Base-by-base conservation (phyloP, 2,888 invertebrate species). In the Orgyia antiqua region DNA sequence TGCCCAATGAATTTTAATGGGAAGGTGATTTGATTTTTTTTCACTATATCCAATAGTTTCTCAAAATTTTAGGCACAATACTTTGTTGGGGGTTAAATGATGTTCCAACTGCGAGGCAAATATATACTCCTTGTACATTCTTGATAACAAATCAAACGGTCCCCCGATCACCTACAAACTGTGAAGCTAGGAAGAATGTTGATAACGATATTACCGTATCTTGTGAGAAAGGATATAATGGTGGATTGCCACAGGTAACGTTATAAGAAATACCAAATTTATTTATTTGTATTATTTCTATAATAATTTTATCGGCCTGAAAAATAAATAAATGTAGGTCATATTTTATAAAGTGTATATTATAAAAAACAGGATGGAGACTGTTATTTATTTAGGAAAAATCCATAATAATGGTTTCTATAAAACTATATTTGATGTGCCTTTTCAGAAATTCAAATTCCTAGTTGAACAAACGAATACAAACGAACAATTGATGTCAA, bases 21-120 rank as follows among this genome's bases (percentile, higher is more conserved):
- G n/a, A n/a, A n/a, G n/a, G n/a, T n/a, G n/a, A n/a, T n/a, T n/a
- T n/a, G n/a, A n/a, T n/a, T n/a, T n/a, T n/a, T n/a, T n/a, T 15
- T 15, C 4, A 15, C 6, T 15, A 15, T 15, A 15, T 15, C 6
- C 15, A 15, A 15, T 15, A 15, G n/a, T n/a, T n/a, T 21, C 10
- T 21, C 20, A 9, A 9, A 5, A 18, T 15, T 35, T 13, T 45
- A 70, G 70, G 46, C 18, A 66, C 64, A 29, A 63, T 86, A 46
- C 74, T 77, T 35, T 86, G 86, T 45, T 82, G 80, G 83, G 84
- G 79, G 2, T 28, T 72, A 10, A 86, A 84, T 48, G 68, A 67
- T 1, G 69, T 84, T 29, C 47, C 57, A 0, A 53, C 54, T 2
- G 59, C 54, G 29, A 61, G 51, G 0, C 36, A 64, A 10, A 41